Base-by-base conservation (phyloP, 2,797 vertebrate species). In the Muraenolepis orangiensis region DNA sequence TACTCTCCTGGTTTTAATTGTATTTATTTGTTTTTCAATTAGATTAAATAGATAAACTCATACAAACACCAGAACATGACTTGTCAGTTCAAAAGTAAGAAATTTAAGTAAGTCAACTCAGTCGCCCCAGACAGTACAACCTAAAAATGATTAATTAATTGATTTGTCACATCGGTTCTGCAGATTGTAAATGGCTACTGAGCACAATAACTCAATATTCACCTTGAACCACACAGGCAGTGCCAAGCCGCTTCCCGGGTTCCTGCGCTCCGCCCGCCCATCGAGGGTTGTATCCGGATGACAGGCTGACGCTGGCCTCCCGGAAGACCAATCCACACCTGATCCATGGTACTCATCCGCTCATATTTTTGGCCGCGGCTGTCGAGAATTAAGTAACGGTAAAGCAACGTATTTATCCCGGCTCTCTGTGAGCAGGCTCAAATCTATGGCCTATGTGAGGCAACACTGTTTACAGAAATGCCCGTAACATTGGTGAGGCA, bases 1-100 rank as follows among this genome's bases (percentile, higher is more conserved):
- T 61, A 23, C 57, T 61, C 26, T 6, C 38, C 10, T 61, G n/a
- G n/a, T 57, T 7, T 57, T n/a, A 8, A 8, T 61, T 26, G n/a
- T 61, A 61, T 61, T 2, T 12, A 2, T 57, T 8, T 57, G 20
- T 57, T 14, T 42, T 42, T 42, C 40, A 16, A 42, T 1, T 42
- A 18, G 18, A 51, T 51, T 51, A 18, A 18, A 51, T n/a, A 51
- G 5, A 20, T 18, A 51, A 51, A 51, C 42, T 20, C 42, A 51
- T 11, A 26, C 26, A 2, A 61, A 61, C 8, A 2, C 70, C 30
- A 0, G 26, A n/a, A 38, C n/a, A 80, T 80, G 40, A n/a, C n/a
- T 80, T 79, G 31, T 71, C 67, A 71, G 81, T 81, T 85, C 46
- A 4, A n/a, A 57, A 57, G 20, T 57, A 57, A 57, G n/a, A 1